Evolutionary conservation across 2,113 vertebrate genomes (phyloP).

Genomic region (Macroglossus sobrinus): DNA sequence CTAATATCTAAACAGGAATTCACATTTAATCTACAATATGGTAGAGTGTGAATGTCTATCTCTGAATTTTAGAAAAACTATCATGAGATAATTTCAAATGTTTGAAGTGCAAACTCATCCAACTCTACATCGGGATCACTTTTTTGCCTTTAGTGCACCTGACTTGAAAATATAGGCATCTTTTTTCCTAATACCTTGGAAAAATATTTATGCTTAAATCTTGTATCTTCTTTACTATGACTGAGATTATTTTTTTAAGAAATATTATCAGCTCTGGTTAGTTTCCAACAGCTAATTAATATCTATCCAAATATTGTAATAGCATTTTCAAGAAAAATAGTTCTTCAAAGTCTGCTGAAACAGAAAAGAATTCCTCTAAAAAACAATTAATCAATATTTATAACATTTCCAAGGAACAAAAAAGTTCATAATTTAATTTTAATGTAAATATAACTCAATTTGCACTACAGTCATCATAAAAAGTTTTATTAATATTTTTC

Average conservation of each 20-base stretch:
- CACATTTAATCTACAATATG: slow-evolving; percentile 60
- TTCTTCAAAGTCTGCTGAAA: slow-evolving; percentile 62
- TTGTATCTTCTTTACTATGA: slow-evolving; percentile 42
- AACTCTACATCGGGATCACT: slow-evolving; percentile 8
- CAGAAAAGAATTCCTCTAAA: slow-evolving; percentile 22
- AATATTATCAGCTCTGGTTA: not conserved
- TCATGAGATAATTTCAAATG: slow-evolving; percentile 58
- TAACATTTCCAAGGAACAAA: not conserved
- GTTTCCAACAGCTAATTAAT: slow-evolving; percentile 54
- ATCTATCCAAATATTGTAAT: slow-evolving; percentile 49
- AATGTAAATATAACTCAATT: not conserved
- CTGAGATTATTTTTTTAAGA: not conserved
- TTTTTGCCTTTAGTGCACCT: not conserved
- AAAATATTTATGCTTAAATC: slow-evolving; percentile 61
- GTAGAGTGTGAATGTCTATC: slow-evolving; percentile 39
- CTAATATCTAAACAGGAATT: slow-evolving; percentile 35
- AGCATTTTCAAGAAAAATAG: slow-evolving; percentile 54
- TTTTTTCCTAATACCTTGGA: slow-evolving; percentile 53
- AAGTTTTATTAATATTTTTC: not conserved
- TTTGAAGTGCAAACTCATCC: slow-evolving; percentile 61
- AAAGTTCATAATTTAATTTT: not conserved
- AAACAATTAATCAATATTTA: not conserved
- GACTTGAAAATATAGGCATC: slow-evolving; percentile 23
- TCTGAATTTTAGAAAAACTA: slow-evolving; percentile 60
- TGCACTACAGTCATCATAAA: not conserved